Percentiles rank a stretch among this genome's conserved stretches.
Conservation (phyloP, 2,888 invertebrate genomes). For the Opisthograptis luteolata region DNA sequence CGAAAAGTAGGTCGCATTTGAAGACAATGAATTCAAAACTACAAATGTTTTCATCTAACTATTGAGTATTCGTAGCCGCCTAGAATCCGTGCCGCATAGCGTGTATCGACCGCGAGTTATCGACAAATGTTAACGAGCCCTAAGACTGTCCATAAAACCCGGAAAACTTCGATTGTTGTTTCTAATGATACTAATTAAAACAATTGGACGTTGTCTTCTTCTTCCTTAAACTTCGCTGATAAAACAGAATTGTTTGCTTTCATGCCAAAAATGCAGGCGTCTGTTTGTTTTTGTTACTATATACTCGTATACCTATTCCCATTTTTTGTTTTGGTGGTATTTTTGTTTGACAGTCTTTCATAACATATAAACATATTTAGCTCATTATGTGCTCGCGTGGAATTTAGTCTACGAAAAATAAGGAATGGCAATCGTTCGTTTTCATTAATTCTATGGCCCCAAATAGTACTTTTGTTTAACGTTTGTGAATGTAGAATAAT, state of each 20-base stretch:
- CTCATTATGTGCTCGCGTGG: no score
- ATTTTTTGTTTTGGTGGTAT: no score
- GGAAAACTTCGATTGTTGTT: background rate
- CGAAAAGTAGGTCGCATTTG: no score
- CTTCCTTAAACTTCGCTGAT: constrained; percentile 7
- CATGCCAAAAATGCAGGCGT: constrained; percentile 6
- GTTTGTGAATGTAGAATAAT: no score
- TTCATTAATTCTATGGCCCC: no score
- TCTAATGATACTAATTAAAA: constrained; percentile 12
- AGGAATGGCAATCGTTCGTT: no score
- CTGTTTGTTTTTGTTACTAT: constrained; percentile 7
- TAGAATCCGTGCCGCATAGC: background rate
- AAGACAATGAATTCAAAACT: no score
- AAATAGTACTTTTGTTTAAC: no score
- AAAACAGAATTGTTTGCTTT: constrained; percentile 15
- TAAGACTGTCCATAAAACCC: background rate
- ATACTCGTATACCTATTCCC: no score
- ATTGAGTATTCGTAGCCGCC: no score
- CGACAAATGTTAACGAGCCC: background rate
- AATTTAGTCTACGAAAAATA: no score
- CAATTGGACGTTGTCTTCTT: background rate
- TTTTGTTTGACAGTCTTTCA: constrained; percentile 19
- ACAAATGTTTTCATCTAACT: no score
- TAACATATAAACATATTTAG: constrained; percentile 12
- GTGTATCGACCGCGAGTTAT: background rate